Percentiles rank a stretch among this genome's conserved stretches.
Evolutionary conservation across 2,113 vertebrate genomes (phyloP).

Genomic region (Tauraco erythrolophus): DNA sequence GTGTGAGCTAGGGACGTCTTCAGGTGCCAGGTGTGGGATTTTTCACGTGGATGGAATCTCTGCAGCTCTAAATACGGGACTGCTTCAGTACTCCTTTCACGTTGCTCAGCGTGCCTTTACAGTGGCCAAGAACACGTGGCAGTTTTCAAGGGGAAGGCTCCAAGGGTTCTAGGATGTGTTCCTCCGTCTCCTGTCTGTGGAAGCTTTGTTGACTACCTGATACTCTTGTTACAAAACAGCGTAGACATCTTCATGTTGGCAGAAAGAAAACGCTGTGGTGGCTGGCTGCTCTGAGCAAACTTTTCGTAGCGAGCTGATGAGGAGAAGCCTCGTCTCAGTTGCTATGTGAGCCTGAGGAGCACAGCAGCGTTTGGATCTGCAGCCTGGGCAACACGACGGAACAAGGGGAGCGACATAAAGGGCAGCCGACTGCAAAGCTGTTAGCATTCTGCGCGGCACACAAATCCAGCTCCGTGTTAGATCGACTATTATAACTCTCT

Average conservation of each 20-base stretch:
- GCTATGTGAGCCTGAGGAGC: neutral
- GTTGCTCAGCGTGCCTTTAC: neutral
- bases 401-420: neutral
- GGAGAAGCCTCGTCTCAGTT: neutral
- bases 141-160: neutral
- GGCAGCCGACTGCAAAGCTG: neutral
- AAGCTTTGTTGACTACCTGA: neutral
- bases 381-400: neutral
- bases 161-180: neutral
- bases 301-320: neutral
- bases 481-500: conserved; percentile 51
- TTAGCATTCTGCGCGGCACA: neutral
- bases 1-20: neutral
- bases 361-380: neutral
- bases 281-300: neutral
- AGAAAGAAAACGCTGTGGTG: neutral
- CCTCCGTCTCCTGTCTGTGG: neutral
- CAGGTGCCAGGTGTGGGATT: rapidly evolving
- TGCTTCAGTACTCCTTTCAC: neutral
- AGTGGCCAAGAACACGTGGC: neutral
- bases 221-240: rapidly evolving
- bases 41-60: neutral
- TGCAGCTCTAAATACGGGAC: neutral
- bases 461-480: neutral
- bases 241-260: rapidly evolving